Evolutionary conservation across 2,797 vertebrate species (phyloP).

Genomic region (Esox masquinongy): DNA sequence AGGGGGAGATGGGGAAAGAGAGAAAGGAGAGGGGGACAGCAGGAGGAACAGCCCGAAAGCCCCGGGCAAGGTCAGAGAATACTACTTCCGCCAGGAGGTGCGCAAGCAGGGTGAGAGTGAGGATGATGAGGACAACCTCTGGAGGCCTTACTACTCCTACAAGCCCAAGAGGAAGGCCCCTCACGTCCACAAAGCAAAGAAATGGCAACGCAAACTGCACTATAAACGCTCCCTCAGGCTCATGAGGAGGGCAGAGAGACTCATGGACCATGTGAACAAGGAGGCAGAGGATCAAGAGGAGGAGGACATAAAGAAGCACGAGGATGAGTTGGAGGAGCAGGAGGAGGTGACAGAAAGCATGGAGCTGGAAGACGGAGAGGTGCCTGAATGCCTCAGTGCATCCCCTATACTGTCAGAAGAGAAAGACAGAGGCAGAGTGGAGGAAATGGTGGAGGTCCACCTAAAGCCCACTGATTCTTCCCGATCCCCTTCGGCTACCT

Average conservation of each 20-base stretch:
- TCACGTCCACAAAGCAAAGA: slow-evolving; percentile 78
- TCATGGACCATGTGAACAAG: slow-evolving; percentile 65
- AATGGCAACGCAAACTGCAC: slow-evolving; percentile 81
- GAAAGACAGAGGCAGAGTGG: slow-evolving; percentile 47
- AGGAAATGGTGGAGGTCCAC: slow-evolving; percentile 57
- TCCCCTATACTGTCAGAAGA: slow-evolving; percentile 48
- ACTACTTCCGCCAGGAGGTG: slow-evolving; percentile 79
- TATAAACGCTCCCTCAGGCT: slow-evolving; percentile 78
- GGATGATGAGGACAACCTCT: slow-evolving; percentile 85
- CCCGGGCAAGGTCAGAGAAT: slow-evolving; percentile 71
- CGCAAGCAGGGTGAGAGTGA: slow-evolving; percentile 80
- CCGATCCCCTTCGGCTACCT: slow-evolving; percentile 63
- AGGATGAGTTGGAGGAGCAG: slow-evolving; percentile 33
- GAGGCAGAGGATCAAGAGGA: slow-evolving; percentile 62
- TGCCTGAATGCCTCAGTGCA: slow-evolving; percentile 25
- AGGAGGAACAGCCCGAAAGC: slow-evolving; percentile 65
- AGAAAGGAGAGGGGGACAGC: slow-evolving; percentile 47
- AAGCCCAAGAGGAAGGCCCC: slow-evolving; percentile 85
- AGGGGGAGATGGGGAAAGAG: slow-evolving; percentile 50
- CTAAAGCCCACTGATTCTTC: slow-evolving; percentile 54
- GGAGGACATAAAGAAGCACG: slow-evolving; percentile 19
- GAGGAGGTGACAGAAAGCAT: slow-evolving; percentile 17
- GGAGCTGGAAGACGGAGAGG: slow-evolving; percentile 26
- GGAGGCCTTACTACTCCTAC: slow-evolving; percentile 91
- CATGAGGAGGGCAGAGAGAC: slow-evolving; percentile 75